Evolutionary conservation across 2,113 vertebrate species (phyloP), one percentile per base, ranked within the genome.

Genomic region (Microtus pennsylvanicus): DNA sequence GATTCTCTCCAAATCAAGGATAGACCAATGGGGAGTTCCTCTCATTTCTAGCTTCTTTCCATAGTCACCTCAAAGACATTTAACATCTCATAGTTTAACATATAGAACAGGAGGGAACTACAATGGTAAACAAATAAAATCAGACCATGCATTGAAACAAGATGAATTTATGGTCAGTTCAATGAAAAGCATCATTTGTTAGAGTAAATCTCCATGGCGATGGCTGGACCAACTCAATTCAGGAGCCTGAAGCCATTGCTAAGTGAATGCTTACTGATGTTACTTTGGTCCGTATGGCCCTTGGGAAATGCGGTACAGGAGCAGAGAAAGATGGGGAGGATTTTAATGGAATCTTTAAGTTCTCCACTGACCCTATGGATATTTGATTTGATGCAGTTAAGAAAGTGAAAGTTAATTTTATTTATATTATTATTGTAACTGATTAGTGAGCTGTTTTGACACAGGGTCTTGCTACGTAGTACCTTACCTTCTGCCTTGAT

Each of bases 241-340:
- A 61, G 69, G 33, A 52, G 33, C 61, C 63, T 24, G 81, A 72
- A 90, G 38, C 26, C 55, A 7, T 30, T 72, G 63, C 70, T 94
- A 69, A 93, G 45, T 90, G 93, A 93, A 83, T 94, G 28, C 67
- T 89, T 91, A 22, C 67, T 93, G 90, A 42, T 93, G 93, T 55
- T 88, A 63, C 81, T 50, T 30, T 47, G 87, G 92, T 65, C 45
- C 1, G 2, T 58, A 26, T n/a, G n/a, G 38, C 80, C 16, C 3
- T 1, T 42, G n/a, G 38, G 33, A 28, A 38, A 50, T 38, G 1
- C 30, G n/a, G 76, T 1, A 80, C 33, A 87, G 19, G 6, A 2
- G 26, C 1, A 65, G 3, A 22, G 14, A 47, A 6, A 9, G 22
- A 14, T 45, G 50, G 30, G 50, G 22, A 74, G 38, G 61, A 55